Conservation (phyloP, 2,888 invertebrate genomes). For the Fragum sueziense region DNA sequence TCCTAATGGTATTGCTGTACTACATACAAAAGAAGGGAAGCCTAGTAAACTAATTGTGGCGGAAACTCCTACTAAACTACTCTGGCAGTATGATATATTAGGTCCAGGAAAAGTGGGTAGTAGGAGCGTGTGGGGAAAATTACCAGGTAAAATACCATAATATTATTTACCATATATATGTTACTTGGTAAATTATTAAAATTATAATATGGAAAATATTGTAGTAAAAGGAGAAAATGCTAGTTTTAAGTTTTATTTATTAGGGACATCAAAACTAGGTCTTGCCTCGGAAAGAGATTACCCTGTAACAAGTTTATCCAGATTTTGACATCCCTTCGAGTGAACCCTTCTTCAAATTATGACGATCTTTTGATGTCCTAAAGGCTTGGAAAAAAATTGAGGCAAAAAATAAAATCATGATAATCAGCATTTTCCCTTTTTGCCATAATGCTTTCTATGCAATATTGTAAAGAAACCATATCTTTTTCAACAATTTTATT, state of each 20-base stretch:
- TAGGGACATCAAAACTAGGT: too few relatives aligned
- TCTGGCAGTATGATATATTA: constrained; percentile 77
- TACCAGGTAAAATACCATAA: constrained; percentile 77
- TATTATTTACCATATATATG: too few relatives aligned
- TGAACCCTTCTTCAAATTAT: too few relatives aligned
- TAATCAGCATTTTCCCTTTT: not conserved
- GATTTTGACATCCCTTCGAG: too few relatives aligned
- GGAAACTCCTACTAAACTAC: constrained; percentile 75
- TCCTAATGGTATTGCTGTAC: constrained; percentile 78
- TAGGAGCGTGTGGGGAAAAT: constrained; percentile 72
- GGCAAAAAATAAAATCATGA: not conserved
- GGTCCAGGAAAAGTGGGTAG: constrained; percentile 71
- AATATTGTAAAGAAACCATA: too few relatives aligned
- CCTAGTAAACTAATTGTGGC: constrained; percentile 76
- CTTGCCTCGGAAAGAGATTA: too few relatives aligned
- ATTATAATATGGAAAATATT: not conserved
- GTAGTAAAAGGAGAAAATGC: not conserved
- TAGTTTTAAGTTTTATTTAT: not conserved
- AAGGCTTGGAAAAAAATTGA: too few relatives aligned
- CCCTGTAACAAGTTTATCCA: too few relatives aligned
- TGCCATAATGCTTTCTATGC: not conserved
- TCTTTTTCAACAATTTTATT: too few relatives aligned
- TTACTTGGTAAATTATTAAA: not conserved
- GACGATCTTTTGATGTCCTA: too few relatives aligned
- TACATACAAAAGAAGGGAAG: constrained; percentile 67